Evolutionary conservation across 2,797 vertebrate genomes (phyloP), one percentile per base, ranked within the genome.

Genomic region (Galaxias olidus): DNA sequence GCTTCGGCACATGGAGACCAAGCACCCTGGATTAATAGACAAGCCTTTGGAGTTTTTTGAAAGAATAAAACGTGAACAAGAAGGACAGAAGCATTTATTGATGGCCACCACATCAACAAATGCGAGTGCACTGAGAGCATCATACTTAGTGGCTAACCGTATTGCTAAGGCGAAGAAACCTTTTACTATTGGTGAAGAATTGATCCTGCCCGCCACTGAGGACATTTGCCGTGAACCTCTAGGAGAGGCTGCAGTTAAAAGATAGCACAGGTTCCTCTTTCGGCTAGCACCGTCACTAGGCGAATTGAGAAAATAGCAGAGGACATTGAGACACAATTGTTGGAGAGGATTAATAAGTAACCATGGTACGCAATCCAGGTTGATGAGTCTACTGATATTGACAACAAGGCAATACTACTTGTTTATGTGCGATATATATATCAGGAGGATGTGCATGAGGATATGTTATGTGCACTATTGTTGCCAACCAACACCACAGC

Each of bases 201-300:
- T 71, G n/a, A 74, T 71, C 45, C 64, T 74, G 53, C 71, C 71
- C 30, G 63, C 75, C 40, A 42, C 55, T 49, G 67, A 63, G 30
- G 54, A 73, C 65, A 68, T 65, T 59, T 68, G 59, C 19, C 14
- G 13, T 68, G 50, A 61, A 67, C 44, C 67, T 59, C 60, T 68
- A 43, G 46, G 58, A 62, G 63, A 77, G 53, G 59, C 49, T 63
- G 65, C 69, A 59, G 65, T 44, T 72, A 72, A 63, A 75, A 69
- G 48, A 41, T 69, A 17, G 47, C 48, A 65, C 52, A 58, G 53
- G n/a, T 57, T 57, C 18, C 54, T 40, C 54, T 57, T 57, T 57
- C 30, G 10, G 40, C 19, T 57, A 57, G 8, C 40, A 57, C 54
- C 14, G 20, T 57, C 10, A 42, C 54, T 42, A 57, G 54, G 20